Evolutionary conservation across 2,888 invertebrate species (phyloP).

Genomic region (Crematogaster levior): DNA sequence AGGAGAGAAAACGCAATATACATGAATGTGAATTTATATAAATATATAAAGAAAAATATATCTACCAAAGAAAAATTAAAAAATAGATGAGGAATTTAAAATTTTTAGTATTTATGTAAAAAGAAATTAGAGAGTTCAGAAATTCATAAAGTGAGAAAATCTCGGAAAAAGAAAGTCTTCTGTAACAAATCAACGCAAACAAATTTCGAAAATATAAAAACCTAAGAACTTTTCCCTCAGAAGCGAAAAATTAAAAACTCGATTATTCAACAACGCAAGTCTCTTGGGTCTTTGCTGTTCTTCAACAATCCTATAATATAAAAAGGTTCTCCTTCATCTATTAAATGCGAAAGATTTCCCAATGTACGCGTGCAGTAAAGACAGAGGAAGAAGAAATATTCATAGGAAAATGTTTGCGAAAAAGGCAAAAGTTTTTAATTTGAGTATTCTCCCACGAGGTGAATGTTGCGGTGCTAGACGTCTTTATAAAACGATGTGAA

Average conservation of each 20-base stretch:
- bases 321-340: not conserved
- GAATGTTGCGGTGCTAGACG: conserved; percentile 44
- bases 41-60: too few species aligned
- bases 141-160: not conserved
- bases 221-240: not conserved
- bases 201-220: not conserved
- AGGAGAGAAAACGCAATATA: not conserved
- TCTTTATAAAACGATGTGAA: conserved; percentile 53
- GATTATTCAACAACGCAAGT: not conserved
- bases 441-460: conserved; percentile 47
- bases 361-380: not conserved
- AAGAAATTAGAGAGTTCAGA: not conserved
- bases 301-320: not conserved
- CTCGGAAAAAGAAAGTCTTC: not conserved
- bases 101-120: not conserved
- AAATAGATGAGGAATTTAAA: not conserved
- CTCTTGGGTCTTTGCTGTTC: not conserved
- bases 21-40: not conserved
- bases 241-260: conserved; percentile 7
- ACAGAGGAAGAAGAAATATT: conserved; percentile 43
- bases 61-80: not conserved
- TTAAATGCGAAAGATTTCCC: not conserved
- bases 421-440: conserved; percentile 61
- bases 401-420: conserved; percentile 42
- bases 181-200: not conserved